These are phyloP conservation scores for Cromileptes altivelis DNA, from an alignment of 2,113 vertebrate genomes.

Conservation along the genomic window DNA sequence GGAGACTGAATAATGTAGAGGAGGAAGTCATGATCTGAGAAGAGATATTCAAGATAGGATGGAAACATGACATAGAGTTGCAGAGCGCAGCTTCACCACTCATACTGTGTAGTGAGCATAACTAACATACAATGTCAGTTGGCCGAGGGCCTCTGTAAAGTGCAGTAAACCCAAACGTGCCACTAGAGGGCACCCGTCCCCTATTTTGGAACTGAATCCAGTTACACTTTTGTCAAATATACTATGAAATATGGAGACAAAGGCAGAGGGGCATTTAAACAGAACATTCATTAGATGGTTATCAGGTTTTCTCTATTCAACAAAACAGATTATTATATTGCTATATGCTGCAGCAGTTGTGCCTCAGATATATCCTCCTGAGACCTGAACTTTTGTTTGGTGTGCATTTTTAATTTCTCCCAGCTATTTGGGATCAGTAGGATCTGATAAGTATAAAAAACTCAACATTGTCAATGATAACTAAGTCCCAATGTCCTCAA, in stretches of 20 bases:
- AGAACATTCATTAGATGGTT: slow-evolving; percentile 17
- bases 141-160: not conserved
- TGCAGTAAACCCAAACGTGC: slow-evolving; percentile 12
- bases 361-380: not conserved
- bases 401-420: too few species aligned
- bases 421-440: too few species aligned
- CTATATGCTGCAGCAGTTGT: slow-evolving; percentile 7
- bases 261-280: slow-evolving; percentile 29
- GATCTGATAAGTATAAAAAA: too few species aligned
- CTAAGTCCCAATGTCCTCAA: too few species aligned
- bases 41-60: not conserved
- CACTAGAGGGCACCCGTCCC: slow-evolving; percentile 49
- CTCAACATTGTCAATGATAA: too few species aligned
- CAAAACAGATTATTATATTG: slow-evolving; percentile 20
- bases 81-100: not conserved
- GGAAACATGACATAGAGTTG: not conserved
- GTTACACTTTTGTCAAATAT: not conserved
- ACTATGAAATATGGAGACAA: slow-evolving; percentile 18
- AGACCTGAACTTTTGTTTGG: too few species aligned
- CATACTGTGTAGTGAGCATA: not conserved
- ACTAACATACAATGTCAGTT: not conserved
- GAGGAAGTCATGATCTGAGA: not conserved
- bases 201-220: slow-evolving; percentile 18
- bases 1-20: not conserved
- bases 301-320: slow-evolving; percentile 29